These are phyloP conservation scores for Rattus rattus DNA, from an alignment of 2,113 vertebrate genomes.

Conservation along the genomic window DNA sequence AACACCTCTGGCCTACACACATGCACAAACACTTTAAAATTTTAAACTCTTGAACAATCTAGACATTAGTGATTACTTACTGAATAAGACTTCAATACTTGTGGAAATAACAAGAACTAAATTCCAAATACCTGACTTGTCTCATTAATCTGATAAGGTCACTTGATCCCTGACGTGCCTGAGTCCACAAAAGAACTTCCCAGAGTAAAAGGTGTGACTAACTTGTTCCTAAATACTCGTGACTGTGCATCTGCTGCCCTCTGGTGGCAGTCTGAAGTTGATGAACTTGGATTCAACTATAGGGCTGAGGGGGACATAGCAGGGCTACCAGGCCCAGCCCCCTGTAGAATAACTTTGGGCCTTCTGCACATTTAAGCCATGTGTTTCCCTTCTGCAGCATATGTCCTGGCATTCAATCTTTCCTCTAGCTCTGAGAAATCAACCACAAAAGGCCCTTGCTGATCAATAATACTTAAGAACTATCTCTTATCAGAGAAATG, in stretches of 20 bases:
- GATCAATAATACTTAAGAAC: neutral
- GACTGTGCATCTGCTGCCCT: neutral
- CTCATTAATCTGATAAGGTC: neutral
- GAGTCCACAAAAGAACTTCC: neutral
- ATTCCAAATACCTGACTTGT: neutral
- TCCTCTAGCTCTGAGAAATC: neutral
- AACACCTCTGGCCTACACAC: neutral
- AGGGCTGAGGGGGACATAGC: slow-evolving; percentile 40
- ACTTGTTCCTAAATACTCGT: neutral
- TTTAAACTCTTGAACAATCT: neutral
- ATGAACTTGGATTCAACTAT: neutral
- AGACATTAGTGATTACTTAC: neutral
- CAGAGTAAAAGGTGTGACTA: no score
- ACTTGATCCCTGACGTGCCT: no score
- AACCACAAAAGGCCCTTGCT: neutral
- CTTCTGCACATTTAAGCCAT: slow-evolving; percentile 73
- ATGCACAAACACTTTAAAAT: neutral
- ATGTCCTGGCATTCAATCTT: neutral
- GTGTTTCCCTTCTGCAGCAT: neutral
- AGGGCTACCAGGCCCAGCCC: neutral
- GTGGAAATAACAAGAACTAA: neutral
- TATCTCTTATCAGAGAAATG: neutral
- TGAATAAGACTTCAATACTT: neutral
- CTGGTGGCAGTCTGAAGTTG: neutral
- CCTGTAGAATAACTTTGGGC: slow-evolving; percentile 72